Evolutionary conservation across 1,140 invertebrate species (phyloP), one percentile per base, ranked within the genome.

Genomic region (Prorops nasuta): DNA sequence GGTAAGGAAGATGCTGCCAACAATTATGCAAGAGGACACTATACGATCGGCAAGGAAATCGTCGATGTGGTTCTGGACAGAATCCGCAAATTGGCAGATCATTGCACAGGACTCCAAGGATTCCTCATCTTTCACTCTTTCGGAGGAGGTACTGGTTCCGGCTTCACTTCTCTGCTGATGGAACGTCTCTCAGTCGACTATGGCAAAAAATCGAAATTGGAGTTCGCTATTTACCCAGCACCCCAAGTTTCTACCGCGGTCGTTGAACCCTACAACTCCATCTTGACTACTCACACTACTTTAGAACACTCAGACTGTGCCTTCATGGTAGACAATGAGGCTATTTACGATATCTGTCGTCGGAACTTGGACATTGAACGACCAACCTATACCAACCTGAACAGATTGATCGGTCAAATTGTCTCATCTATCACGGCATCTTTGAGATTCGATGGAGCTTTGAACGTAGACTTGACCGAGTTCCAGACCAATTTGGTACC

Each of bases 281-380:
- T 60, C 12, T 45, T 60, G 8, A 60, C 58, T 1, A 60, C 58
- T 7, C 89, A 89, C 62, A 84, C 84, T 3, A 88, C 86, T n/a
- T 14, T 35, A n/a, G 34, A 35, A 35, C 34, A 35, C 58, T 85
- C 80, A 1, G 83, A 83, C 56, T 86, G 83, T 51, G 81, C 84
- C n/a, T 86, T 86, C 58, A 86, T 86, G 84, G 84, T 92, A 15
- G 88, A 91, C 69, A 87, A 91, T 67, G 90, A 92, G 71, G 90
- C 89, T 34, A 94, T 94, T 66, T 95, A 94, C 60, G 91, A 95
- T 70, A 94, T 95, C 72, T 95, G 92, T 77, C 81, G 90, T 35
- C 82, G 90, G 35, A 94, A 94, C 68, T 71, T 95, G 63, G 90
- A 93, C 73, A 91, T 95, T 55, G 90, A 83, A 24, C 60, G 84